Conservation (phyloP, 2,888 invertebrate species). For the Drosophila meridiana region DNA sequence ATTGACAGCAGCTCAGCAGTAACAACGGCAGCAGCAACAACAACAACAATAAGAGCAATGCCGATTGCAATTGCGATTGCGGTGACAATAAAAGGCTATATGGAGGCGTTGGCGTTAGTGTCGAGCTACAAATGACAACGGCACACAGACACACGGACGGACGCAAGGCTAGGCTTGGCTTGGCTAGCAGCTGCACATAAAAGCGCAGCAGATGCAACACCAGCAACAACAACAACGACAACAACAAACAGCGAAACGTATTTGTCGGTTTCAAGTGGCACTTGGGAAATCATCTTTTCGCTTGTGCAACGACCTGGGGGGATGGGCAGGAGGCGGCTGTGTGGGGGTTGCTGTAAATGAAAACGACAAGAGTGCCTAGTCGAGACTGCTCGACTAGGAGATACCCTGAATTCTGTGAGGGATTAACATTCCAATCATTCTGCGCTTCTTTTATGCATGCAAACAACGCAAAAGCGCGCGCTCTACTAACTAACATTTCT, state of each 20-base stretch:
- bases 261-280: constrained; percentile 76
- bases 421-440: too few relatives aligned
- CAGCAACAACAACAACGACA: constrained; percentile 40
- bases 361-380: constrained; percentile 39
- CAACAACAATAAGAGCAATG: constrained; percentile 34
- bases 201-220: constrained; percentile 70
- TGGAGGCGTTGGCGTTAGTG: constrained; percentile 44
- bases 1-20: constrained; percentile 52
- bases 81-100: constrained; percentile 68
- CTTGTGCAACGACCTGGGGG: constrained; percentile 18
- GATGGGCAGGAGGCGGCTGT: not conserved
- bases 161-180: too few relatives aligned
- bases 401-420: too few relatives aligned
- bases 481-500: too few relatives aligned
- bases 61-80: constrained; percentile 63
- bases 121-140: constrained; percentile 64
- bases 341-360: constrained; percentile 66
- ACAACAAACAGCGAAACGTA: constrained; percentile 50
- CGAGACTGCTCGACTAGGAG: too few relatives aligned
- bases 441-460: too few relatives aligned
- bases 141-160: constrained; percentile 11
- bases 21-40: constrained; percentile 16
- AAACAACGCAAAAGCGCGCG: too few relatives aligned
- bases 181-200: constrained; percentile 44
- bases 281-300: constrained; percentile 80